Base-by-base conservation (phyloP, 2,113 vertebrate species). In the Sebastes schlegelii region DNA sequence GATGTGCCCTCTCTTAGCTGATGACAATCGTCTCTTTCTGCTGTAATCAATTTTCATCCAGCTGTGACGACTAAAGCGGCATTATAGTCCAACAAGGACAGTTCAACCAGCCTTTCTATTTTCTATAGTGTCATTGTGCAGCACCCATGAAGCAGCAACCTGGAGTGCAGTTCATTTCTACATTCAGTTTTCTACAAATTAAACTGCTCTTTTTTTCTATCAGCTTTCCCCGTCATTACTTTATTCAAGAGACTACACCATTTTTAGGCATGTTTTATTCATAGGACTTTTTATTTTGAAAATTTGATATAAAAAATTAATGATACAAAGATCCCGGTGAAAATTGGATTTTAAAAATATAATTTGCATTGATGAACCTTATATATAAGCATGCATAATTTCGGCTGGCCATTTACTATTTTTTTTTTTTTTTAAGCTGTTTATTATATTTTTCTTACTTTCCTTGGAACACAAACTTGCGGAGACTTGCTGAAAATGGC, bases 201-300 rank as follows among this genome's bases (percentile, higher is more conserved):
- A 62, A 7, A 48, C 9, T 9, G 21, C 34, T 43, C 6, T 43
- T 34, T 42, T 43, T 64, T 21, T 48, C 14, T 46, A 8, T 49
- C 10, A 64, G 12, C 45, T 23, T 7, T 42, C 23, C 21, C 4
- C 16, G 23, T 51, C 26, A 63, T 62, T 11, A 58, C 14, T 45
- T n/a, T 6, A 11, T 80, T 26, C 5, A 58, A 63, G 5, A 13
- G 12, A 68, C 54, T 46, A n/a, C 61, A 11, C 26, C 9, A 42
- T 76, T 40, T 49, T n/a, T 23, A 49, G 2, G 3, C 5, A 67
- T 68, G 40, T 67, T 67, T 61, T 61, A 84, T 84, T 84, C 46
- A 77, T 57, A 5, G 2, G 7, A 45, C 1, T 58, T 49, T 49
- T 19, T 49, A 49, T 65, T 71, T 77, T 34, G 9, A 57, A 64